Base-by-base conservation (phyloP, 1,140 invertebrate species). In the Ephestia elutella region DNA sequence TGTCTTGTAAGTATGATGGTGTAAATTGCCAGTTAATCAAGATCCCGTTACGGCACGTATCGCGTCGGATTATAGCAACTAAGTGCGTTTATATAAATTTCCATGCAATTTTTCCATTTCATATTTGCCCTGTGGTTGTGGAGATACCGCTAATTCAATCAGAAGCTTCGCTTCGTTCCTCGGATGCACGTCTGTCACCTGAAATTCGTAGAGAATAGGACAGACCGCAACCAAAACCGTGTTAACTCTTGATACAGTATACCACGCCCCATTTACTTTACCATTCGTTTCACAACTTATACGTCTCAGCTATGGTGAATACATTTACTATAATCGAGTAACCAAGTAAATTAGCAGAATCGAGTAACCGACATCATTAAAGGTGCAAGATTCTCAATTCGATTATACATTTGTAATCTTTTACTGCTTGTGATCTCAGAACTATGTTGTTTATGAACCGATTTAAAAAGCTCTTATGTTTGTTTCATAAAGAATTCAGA, bases 81-180 rank as follows among this genome's bases (percentile, higher is more conserved):
- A 61, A 66, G 67, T 65, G 56, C 59, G 38, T 69, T 74, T 60
- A 60, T 60, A 38, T 50, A 63, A 38, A 58, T 65, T 60, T 60
- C 56, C 50, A 59, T 56, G 55, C 51, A 58, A 59, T 67, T 65
- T 68, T 66, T 55, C 44, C 56, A 54, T 56, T 44, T 60, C 54
- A 68, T 69, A 70, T 70, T 73, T 65, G 44, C 58, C 64, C 69
- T 76, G 75, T 74, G 70, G 62, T 74, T 66, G 57, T 56, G 53
- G 48, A 57, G 21, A 48, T 74, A 76, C 82, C 78, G 80, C 70
- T 83, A 83, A 32, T 75, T 64, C 78, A 80, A 86, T 81, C 73
- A 73, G 57, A 65, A 48, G 66, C 62, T 69, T 66, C 65, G 68
- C 62, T 62, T 67, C n/a, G n/a, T n/a, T n/a, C 55, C 65, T 66